Evolutionary conservation across 35 echinoderm and acorn worm species (phyloP).

Genomic region (Apostichopus parvimensis): DNA sequence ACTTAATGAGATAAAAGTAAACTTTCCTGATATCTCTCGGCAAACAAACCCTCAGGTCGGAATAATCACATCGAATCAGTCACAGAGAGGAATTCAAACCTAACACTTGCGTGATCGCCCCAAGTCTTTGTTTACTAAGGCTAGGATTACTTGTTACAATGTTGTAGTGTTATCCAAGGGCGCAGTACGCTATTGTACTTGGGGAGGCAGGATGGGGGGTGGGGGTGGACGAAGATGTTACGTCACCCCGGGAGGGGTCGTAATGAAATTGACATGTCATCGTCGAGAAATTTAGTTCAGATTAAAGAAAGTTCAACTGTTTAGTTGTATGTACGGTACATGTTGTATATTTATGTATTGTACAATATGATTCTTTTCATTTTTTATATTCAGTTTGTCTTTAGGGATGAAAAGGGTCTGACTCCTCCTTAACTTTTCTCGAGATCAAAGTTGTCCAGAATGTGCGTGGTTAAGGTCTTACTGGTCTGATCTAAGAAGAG

Average conservation of each 20-base stretch:
- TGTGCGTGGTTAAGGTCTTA: too few species aligned
- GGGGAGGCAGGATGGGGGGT: background rate
- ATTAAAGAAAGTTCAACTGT: background rate
- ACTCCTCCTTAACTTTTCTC: too few species aligned
- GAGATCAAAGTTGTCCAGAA: too few species aligned
- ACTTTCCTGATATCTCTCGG: background rate
- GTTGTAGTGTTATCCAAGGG: too few species aligned
- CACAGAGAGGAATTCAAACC: too few species aligned
- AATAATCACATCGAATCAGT: too few species aligned
- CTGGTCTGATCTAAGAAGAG: too few species aligned
- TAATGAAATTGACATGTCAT: background rate
- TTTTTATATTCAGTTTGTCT: background rate
- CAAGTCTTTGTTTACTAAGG: too few species aligned
- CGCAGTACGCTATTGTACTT: too few species aligned
- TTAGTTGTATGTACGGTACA: background rate
- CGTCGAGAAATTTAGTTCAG: background rate
- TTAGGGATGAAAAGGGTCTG: too few species aligned
- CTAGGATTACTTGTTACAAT: too few species aligned
- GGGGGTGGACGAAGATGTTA: background rate
- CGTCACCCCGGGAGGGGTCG: background rate
- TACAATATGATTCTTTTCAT: background rate
- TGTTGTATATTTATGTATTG: background rate
- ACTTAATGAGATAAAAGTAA: background rate
- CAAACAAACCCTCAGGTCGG: background rate
- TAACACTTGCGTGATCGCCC: too few species aligned